phyloP scores from a whole-genome alignment of 2,797 vertebrate genomes.

The Orestias chungarensis region DNA sequence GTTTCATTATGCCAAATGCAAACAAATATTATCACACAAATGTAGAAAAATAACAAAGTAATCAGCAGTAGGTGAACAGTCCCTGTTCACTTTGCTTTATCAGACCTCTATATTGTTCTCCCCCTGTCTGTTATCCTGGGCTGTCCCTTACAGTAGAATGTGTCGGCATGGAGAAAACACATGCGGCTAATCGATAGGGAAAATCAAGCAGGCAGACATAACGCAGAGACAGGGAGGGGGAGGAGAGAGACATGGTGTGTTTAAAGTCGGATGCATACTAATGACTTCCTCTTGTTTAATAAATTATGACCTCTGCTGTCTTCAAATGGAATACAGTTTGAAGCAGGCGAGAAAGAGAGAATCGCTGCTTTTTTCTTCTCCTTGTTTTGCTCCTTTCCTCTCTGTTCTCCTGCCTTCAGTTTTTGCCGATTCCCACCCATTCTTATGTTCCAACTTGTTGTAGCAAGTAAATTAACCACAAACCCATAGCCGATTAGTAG shows the following conservation, averaged over 20 bases:
- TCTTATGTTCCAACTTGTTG: conserved; percentile 7
- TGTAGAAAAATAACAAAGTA: neutral
- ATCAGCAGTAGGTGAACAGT: neutral
- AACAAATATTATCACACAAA: neutral
- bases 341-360: conserved; percentile 50
- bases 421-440: neutral
- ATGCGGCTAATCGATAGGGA: conserved; percentile 57
- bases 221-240: conserved; percentile 58
- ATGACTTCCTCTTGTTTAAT: conserved; percentile 78
- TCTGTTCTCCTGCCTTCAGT: conserved; percentile 11
- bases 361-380: conserved; percentile 42
- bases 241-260: conserved; percentile 55
- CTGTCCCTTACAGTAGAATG: conserved; percentile 17
- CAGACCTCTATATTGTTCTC: neutral
- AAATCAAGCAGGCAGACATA: conserved; percentile 62
- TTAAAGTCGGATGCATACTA: conserved; percentile 76
- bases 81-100: neutral
- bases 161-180: neutral
- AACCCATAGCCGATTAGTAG: conserved; percentile 16
- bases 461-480: conserved; percentile 12
- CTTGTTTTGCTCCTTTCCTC: conserved; percentile 10
- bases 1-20: neutral
- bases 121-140: too few relatives aligned
- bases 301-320: conserved; percentile 77
- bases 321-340: conserved; percentile 69